These are phyloP conservation scores for Pelvicachromis taeniatus DNA, from an alignment of 2,113 vertebrate genomes.

Conservation along the genomic window DNA sequence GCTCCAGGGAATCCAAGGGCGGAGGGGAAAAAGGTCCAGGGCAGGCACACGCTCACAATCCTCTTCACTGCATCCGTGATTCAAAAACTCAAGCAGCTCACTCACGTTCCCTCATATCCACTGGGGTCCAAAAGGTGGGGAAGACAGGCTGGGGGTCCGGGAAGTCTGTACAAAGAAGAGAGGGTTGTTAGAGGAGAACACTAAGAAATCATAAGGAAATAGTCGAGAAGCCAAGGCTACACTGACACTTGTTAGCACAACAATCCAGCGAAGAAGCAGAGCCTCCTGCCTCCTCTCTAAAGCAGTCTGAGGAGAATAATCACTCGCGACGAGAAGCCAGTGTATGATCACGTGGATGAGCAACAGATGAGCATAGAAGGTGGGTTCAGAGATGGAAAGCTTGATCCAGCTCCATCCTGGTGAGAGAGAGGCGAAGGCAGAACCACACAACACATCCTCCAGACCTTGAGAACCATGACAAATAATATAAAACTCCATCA, in stretches of 20 bases:
- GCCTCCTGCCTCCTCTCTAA: neutral
- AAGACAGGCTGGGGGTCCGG: accelerated
- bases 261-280: neutral
- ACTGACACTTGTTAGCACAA: neutral
- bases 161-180: neutral
- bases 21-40: neutral
- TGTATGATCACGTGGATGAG: too few species aligned
- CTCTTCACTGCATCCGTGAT: accelerated
- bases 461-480: neutral
- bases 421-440: accelerated
- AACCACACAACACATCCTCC: accelerated
- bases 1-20: neutral
- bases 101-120: neutral
- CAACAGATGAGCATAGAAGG: neutral
- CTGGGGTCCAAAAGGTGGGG: neutral
- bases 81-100: neutral
- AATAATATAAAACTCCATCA: neutral
- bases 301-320: neutral
- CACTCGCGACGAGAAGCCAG: accelerated
- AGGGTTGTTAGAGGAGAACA: neutral
- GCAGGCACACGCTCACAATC: neutral
- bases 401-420: neutral
- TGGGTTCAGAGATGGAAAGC: neutral
- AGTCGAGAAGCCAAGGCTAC: accelerated
- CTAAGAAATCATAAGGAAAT: neutral